Evolutionary conservation across 2,113 vertebrate genomes (phyloP).

Genomic region (Neomonachus schauinslandi): DNA sequence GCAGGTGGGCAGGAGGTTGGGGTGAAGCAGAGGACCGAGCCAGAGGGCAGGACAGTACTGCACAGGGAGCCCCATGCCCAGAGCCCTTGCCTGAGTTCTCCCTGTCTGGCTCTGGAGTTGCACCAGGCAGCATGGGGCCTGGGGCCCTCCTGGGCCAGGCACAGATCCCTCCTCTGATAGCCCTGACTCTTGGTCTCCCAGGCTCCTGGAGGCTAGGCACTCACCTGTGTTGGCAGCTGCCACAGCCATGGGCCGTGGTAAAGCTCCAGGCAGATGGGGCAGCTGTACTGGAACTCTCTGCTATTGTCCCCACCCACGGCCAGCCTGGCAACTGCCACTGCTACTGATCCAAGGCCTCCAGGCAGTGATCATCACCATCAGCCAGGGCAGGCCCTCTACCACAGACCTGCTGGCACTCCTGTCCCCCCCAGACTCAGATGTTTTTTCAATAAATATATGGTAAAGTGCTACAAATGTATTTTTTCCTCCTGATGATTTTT

Average conservation of each 20-base stretch:
- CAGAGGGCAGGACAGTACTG: not conserved
- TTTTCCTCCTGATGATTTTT: not conserved
- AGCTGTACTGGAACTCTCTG: not conserved
- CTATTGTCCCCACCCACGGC: not conserved
- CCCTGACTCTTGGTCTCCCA: not conserved
- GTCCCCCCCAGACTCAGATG: accelerated
- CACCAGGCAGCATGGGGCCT: too few species aligned
- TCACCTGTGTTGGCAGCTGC: not conserved
- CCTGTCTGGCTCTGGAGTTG: not conserved
- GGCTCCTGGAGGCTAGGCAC: not conserved
- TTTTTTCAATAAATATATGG: not conserved
- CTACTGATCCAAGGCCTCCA: not conserved
- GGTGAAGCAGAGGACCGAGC: not conserved
- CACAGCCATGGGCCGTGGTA: not conserved
- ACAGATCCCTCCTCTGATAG: not conserved
- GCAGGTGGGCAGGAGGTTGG: not conserved
- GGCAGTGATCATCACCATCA: not conserved
- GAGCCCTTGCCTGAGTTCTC: not conserved
- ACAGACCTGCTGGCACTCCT: not conserved
- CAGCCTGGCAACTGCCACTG: not conserved
- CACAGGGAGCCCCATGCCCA: not conserved
- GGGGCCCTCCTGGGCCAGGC: too few species aligned
- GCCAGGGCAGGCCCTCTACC: not conserved
- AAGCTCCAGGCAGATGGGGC: not conserved
- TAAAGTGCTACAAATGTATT: not conserved